A percentile compares a stretch with the other conserved stretches of the same genome.
Conservation (phyloP, 1,140 invertebrate species). For the Drosophila littoralis region DNA sequence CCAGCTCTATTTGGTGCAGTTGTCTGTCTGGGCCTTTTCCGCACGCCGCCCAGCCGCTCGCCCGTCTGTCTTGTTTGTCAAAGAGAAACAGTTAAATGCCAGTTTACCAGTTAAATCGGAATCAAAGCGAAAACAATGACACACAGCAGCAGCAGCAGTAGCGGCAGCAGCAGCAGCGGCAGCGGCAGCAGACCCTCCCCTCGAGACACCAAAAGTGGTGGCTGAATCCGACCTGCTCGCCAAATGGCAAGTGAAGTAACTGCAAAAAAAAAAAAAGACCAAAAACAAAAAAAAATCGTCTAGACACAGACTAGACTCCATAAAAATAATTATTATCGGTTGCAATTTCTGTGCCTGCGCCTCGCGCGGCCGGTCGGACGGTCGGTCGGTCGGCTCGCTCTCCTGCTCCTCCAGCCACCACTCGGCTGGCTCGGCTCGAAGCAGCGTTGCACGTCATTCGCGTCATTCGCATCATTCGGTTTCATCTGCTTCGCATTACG, state of each 20-base stretch:
- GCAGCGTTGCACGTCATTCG: constrained; percentile 14
- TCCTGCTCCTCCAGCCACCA: not conserved
- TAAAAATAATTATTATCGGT: constrained; percentile 85
- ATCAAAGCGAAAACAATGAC: constrained; percentile 83
- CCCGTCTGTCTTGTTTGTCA: constrained; percentile 80
- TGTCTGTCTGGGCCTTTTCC: constrained; percentile 35
- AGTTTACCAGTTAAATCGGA: constrained; percentile 83
- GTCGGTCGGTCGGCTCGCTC: not conserved
- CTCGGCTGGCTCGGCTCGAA: constrained; percentile 21
- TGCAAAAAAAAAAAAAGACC: constrained; percentile 41
- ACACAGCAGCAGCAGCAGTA: constrained; percentile 63
- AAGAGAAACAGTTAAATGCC: constrained; percentile 83
- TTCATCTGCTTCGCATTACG: constrained; percentile 76
- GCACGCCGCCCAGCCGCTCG: constrained; percentile 21
- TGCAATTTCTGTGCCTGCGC: constrained; percentile 80
- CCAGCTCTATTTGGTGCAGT: constrained; percentile 54
- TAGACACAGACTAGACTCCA: constrained; percentile 84
- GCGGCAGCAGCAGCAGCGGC: not conserved
- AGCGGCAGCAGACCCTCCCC: not conserved
- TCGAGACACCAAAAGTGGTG: constrained; percentile 3
- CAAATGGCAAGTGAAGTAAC: constrained; percentile 63
- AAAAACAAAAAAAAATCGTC: constrained; percentile 78
- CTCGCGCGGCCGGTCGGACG: not conserved
- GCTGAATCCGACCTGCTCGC: constrained; percentile 52
- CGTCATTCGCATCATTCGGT: constrained; percentile 53